Conservation (phyloP, 2,797 vertebrate species). For the Ctenopoma multispine region DNA sequence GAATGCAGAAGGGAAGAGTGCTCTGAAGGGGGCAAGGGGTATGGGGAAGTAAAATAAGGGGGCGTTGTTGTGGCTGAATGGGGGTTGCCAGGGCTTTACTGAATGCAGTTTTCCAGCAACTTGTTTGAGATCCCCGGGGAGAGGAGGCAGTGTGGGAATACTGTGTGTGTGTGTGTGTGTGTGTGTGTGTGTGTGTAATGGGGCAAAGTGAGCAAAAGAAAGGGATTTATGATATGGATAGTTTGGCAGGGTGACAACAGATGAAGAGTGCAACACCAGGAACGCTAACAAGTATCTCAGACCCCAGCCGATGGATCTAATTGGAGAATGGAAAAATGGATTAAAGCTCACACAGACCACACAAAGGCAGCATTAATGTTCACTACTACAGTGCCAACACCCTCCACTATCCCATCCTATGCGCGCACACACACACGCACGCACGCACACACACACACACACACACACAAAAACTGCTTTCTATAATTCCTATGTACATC, state of each 20-base stretch:
- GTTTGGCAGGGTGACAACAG: conserved; percentile 65
- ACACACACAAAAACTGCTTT: conserved; percentile 43
- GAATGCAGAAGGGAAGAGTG: conserved; percentile 66
- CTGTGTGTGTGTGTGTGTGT: conserved; percentile 33
- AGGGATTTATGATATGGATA: conserved; percentile 74
- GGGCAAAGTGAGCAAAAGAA: conserved; percentile 14
- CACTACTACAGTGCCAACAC: conserved; percentile 69
- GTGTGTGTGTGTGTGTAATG: conserved; percentile 13
- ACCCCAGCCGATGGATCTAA: conserved; percentile 72
- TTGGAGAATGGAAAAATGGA: conserved; percentile 76
- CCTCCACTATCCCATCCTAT: conserved; percentile 23
- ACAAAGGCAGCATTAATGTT: conserved; percentile 78
- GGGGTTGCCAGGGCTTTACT: conserved; percentile 85
- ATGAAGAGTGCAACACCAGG: conserved; percentile 48
- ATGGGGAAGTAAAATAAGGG: conserved; percentile 49
- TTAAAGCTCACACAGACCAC: conserved; percentile 71
- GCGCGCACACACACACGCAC: conserved; percentile 21
- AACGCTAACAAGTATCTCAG: conserved; percentile 62
- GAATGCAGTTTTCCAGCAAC: conserved; percentile 87
- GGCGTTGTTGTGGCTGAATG: conserved; percentile 76
- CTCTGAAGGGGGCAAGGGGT: conserved; percentile 74
- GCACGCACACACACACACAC: conserved; percentile 11
- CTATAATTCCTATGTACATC: conserved; percentile 54
- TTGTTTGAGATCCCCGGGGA: conserved; percentile 81
- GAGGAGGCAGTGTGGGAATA: conserved; percentile 54